Base-by-base conservation (phyloP, 2,888 invertebrate genomes). In the Oasisia sp. region DNA sequence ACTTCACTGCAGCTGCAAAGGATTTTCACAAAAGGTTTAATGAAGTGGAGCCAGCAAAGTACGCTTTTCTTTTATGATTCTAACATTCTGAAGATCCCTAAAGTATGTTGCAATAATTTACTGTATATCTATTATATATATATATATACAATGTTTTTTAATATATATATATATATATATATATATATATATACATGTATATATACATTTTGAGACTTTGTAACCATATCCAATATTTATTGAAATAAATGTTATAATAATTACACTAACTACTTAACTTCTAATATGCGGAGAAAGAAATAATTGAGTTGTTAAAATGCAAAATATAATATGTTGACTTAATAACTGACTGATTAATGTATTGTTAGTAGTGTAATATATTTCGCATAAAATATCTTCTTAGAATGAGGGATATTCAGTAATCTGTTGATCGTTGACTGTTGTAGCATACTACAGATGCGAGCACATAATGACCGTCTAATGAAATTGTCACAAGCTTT, bases 401-500 rank as follows among this genome's bases (percentile, higher is more conserved):
- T 58, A 74, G 7, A 74, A 74, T 27, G 19, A 74, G 14, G 19
- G 19, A 74, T 74, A 19, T 27, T 74, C 2, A 74, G 27, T 74
- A 74, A 74, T 27, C 19, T 74, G 27, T 27, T 74, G 19, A 74
- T 74, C 74, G 19, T 27, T 74, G 19, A 19, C 74, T 74, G 32
- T 94, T 94, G 32, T 94, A 95, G 95, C 93, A 95, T 95, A 92
- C 94, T 94, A 93, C 94, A 95, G 89, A 92, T 95, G 19, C 94
- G 94, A 92, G 92, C 94, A 89, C 93, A 94, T n/a, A 96, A 96
- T 93, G 94, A 95, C 92, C 94, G 95, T 91, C 92, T 95, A 19
- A 93, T 95, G 91, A 94, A 94, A 38, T 91, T 95, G 44, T 94
- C 95, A 44, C 93, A 95, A 92, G 95, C 95, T n/a, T 95, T 96